Percentiles rank a stretch among this genome's conserved stretches.
Conservation (phyloP, 2,797 vertebrate species). For the Gallirallus australis region DNA sequence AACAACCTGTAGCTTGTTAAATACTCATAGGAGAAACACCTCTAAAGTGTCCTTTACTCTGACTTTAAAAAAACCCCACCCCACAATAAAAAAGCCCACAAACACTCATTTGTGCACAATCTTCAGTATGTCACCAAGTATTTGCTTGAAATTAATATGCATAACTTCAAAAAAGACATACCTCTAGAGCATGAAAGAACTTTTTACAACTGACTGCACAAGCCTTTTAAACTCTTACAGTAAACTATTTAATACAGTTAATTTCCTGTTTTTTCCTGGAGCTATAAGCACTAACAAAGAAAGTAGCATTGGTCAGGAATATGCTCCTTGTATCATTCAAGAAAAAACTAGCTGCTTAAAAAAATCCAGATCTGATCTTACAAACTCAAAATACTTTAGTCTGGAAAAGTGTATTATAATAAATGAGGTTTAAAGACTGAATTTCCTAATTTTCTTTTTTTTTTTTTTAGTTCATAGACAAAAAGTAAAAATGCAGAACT, state of each 20-base stretch:
- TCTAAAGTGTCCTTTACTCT: not conserved
- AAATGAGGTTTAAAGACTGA: not conserved
- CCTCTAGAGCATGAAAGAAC: not conserved
- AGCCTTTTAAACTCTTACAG: not conserved
- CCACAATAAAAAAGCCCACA: not conserved
- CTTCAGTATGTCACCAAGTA: not conserved
- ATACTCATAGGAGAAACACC: not conserved
- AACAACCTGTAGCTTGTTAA: fast-evolving
- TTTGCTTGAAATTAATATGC: conserved; percentile 7
- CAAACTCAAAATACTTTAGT: not conserved
- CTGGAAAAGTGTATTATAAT: not conserved
- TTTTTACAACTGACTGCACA: not conserved
- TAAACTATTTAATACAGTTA: conserved; percentile 8
- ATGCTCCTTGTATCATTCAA: fast-evolving
- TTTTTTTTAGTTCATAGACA: not conserved
- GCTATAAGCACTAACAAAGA: not conserved
- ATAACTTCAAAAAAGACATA: not conserved
- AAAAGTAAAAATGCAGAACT: not conserved
- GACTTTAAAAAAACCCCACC: not conserved
- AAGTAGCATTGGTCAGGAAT: not conserved
- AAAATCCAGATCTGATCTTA: not conserved
- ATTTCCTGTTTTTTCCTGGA: conserved; percentile 14
- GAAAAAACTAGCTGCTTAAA: not conserved
- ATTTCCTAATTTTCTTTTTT: not conserved
- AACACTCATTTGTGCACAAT: not conserved